Evolutionary conservation across 2,888 invertebrate species (phyloP).

Genomic region (Philhelius pedissequus): DNA sequence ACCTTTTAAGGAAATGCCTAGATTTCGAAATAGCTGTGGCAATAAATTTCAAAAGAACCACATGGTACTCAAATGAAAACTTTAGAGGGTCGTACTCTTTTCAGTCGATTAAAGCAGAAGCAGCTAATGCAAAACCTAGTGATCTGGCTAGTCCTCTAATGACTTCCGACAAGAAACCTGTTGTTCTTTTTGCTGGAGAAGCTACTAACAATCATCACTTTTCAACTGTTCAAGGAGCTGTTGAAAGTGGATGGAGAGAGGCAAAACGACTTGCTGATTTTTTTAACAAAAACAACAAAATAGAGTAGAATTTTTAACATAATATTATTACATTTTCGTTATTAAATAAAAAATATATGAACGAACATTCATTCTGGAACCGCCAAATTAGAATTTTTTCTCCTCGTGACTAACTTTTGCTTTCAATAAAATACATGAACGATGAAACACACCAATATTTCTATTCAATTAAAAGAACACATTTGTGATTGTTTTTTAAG

Average conservation of each 20-base stretch:
- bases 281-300: neutral
- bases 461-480: no score
- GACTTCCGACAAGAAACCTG: constrained; percentile 76
- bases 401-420: no score
- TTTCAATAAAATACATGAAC: no score
- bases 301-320: no score
- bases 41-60: constrained; percentile 78
- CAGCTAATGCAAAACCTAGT: constrained; percentile 80
- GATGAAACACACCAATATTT: no score
- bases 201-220: constrained; percentile 84
- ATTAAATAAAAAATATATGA: no score
- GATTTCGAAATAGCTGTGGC: constrained; percentile 75
- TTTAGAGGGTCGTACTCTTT: constrained; percentile 84
- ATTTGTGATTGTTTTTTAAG: no score
- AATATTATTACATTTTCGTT: no score
- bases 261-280: constrained; percentile 81
- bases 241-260: constrained; percentile 86
- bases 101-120: constrained; percentile 81
- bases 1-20: constrained; percentile 75
- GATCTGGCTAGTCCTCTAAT: constrained; percentile 79
- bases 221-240: constrained; percentile 86
- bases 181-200: constrained; percentile 85
- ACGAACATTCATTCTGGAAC: no score
- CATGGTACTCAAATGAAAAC: constrained; percentile 83
- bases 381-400: no score